Evolutionary conservation across 2,888 invertebrate genomes (phyloP), one percentile per base, ranked within the genome.

Genomic region (Candidula unifasciata): DNA sequence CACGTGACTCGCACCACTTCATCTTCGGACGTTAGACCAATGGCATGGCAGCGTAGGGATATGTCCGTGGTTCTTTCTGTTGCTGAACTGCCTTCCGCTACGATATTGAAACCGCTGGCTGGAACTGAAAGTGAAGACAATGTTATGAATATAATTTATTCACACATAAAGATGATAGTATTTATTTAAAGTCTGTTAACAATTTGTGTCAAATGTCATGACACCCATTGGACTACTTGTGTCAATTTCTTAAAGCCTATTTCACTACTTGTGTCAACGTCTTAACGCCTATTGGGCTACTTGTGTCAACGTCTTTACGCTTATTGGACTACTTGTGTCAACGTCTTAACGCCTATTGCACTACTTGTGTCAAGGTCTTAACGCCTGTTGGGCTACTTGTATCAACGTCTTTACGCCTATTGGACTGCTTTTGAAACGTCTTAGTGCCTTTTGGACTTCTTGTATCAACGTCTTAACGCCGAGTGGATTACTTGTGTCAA

Each of bases 1-100:
- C 84, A 84, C 84, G 80, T 84, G 66, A 80, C 84, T 2, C 84
- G 60, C 18, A 80, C 54, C 18, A 84, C 52, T 64, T 84, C 84
- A 35, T 84, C 84, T 21, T 84, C 84, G 3, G 80, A 44, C 18
- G 10, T 24, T 60, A 83, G 6, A 13, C 27, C 66, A 24, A 0
- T 57, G 37, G 60, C 83, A 21, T 78, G 37, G 30, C 83, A 83
- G 30, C 71, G 69, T 66, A 83, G 69, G 44, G 57, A 54, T 57
- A 79, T 60, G 44, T 74, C 78, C 0, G 57, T 79, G 13, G 76
- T 44, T 71, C 83, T 69, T 27, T 83, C 83, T 5, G 71, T 83
- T 0, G 78, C 83, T 35, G 52, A 35, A 27, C 37, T 27, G 57
- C 83, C 83, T 71, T 83, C 71, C 27, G 78, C 83, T 30, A 79